Evolutionary conservation across 2,797 vertebrate species (phyloP).

Genomic region (Mormyrus proboscirostris): DNA sequence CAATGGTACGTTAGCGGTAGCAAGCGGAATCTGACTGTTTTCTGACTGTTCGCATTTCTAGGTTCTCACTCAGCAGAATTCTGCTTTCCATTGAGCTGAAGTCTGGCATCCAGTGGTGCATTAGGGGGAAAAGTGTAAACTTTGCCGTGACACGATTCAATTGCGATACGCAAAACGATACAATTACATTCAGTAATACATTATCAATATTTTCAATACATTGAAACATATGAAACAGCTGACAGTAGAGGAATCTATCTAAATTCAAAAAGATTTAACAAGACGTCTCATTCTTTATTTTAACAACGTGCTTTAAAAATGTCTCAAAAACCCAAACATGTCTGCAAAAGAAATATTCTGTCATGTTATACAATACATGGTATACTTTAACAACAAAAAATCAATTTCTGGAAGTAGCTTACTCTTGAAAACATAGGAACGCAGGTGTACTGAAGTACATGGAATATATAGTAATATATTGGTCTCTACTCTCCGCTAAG

Average conservation of each 20-base stretch:
- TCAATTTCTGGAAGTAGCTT: neutral
- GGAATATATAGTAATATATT: neutral
- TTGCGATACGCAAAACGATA: neutral
- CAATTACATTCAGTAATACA: neutral
- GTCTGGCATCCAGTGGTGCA: neutral
- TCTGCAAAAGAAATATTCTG: neutral
- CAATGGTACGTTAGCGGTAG: conserved; percentile 57
- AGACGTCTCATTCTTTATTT: neutral
- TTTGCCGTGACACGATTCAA: neutral
- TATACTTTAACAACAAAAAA: neutral
- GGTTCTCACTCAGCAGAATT: neutral
- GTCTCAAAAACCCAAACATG: neutral
- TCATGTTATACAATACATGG: neutral
- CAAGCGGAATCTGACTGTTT: neutral
- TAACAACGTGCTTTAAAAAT: neutral
- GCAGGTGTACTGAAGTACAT: neutral
- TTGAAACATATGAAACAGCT: neutral
- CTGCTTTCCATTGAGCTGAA: neutral
- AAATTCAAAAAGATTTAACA: neutral
- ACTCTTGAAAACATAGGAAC: neutral
- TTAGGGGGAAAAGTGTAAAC: neutral
- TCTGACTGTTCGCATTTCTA: neutral
- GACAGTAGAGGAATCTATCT: neutral
- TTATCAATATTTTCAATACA: neutral
- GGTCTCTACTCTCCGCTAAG: neutral